Evolutionary conservation across 2,888 invertebrate genomes (phyloP), one percentile per base, ranked within the genome.

Genomic region (Mechanitis messenoides): DNA sequence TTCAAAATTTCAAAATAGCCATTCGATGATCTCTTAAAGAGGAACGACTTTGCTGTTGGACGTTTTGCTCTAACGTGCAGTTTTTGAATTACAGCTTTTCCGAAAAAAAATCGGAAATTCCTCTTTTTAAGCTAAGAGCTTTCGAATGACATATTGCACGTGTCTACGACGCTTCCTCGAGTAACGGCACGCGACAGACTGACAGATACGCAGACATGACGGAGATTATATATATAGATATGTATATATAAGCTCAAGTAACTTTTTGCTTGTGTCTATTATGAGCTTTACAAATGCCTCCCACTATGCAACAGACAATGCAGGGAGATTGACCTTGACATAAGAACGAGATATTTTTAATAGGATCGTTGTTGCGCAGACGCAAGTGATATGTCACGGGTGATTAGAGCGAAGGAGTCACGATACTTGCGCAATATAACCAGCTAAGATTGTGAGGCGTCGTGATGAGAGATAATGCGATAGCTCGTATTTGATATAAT

Each of bases 361-460:
- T 73, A 65, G 62, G 65, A 64, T 60, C 62, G 53, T 53, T 53
- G 59, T 64, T 69, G 68, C 68, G 64, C 61, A 66, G 71, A 73
- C 74, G 73, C 69, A 67, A 68, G 67, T 70, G 74, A 73, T 75
- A 72, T 75, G 78, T 77, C 75, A 71, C 72, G 68, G 70, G 73
- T 72, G 82, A 82, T 84, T 76, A 77, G 72, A 70, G 69, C 73
- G 75, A 72, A 65, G 69, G 65, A 76, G 78, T 82, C 85, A 85
- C 84, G 85, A 83, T 70, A 65, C 68, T 84, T 84, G 75, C 76
- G 77, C 79, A 78, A 84, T 28, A 54, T 35, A 45, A 60, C 45
- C 54, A 45, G 59, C 35, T 56, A 61, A 62, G 67, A 64, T 64
- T 61, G 64, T 68, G 58, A 59, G 56, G 58, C 61, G 62, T 64